These are phyloP conservation scores for Acropora tenuis DNA, from an alignment of 64 coral and sea anemone genomes.

Conservation along the genomic window DNA sequence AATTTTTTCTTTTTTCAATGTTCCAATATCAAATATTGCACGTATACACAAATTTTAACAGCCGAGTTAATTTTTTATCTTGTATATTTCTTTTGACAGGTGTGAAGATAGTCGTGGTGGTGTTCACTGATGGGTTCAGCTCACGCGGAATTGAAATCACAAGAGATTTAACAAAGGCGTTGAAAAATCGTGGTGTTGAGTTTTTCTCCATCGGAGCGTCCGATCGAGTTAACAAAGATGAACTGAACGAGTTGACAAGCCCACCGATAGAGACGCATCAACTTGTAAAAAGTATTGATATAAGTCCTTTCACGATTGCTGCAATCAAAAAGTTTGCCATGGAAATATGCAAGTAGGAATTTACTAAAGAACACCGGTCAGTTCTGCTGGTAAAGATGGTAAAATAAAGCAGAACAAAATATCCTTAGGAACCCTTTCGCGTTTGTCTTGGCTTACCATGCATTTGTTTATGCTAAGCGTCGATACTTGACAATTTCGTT, in stretches of 20 bases:
- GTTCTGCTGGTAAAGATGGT: no score
- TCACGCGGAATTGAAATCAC: neutral
- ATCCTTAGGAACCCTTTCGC: no score
- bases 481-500: no score
- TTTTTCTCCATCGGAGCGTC: conserved; percentile 36
- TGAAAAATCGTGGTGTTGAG: conserved; percentile 33
- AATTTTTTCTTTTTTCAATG: no score
- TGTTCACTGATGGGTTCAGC: conserved; percentile 25
- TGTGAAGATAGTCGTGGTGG: conserved; percentile 46
- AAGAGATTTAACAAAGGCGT: neutral
- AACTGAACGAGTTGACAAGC: conserved; percentile 24
- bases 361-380: no score
- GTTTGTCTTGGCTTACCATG: no score
- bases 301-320: neutral
- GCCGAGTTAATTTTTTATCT: neutral
- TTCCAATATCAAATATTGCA: no score
- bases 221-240: neutral
- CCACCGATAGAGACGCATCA: conserved; percentile 18
- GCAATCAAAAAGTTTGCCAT: neutral
- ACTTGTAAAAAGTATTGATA: neutral
- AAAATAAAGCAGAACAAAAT: no score
- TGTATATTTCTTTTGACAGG: neutral
- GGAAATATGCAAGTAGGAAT: no score
- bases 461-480: no score
- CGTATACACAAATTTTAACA: no score